Evolutionary conservation across 2,797 vertebrate species (phyloP).

Genomic region (Muscicapa striata): DNA sequence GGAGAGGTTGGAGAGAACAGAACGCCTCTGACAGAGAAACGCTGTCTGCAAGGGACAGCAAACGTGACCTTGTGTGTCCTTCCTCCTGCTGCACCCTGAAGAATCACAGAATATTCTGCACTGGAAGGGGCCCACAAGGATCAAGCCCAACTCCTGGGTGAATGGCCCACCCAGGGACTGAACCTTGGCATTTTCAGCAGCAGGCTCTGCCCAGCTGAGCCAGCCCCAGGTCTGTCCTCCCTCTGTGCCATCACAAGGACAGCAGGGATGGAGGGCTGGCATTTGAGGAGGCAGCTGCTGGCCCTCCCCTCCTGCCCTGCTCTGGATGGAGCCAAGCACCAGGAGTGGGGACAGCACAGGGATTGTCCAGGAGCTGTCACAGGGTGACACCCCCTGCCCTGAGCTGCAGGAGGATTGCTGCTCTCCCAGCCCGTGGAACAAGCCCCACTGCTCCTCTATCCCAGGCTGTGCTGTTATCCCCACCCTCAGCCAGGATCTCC

Average conservation of each 20-base stretch:
- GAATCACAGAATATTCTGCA: background rate
- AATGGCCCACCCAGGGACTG: background rate
- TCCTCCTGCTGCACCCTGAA: background rate
- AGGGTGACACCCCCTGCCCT: background rate
- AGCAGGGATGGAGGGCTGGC: background rate
- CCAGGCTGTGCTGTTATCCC: background rate
- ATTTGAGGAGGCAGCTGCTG: background rate
- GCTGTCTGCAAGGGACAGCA: background rate
- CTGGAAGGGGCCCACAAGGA: background rate
- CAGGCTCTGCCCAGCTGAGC: background rate
- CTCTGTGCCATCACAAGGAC: background rate
- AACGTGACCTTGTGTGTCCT: background rate
- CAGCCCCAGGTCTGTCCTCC: background rate
- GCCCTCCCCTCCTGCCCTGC: background rate
- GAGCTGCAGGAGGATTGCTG: background rate
- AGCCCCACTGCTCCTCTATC: rapidly evolving
- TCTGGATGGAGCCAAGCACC: background rate
- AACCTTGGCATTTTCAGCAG: background rate
- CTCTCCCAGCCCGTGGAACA: background rate
- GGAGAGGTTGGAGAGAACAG: background rate
- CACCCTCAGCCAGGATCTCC: background rate
- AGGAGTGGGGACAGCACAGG: background rate
- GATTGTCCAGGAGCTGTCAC: background rate
- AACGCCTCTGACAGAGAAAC: background rate
- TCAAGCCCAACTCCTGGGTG: background rate